These are phyloP conservation scores for Pocillopora damicornis DNA, from an alignment of 64 coral and sea anemone species.

Conservation along the genomic window DNA sequence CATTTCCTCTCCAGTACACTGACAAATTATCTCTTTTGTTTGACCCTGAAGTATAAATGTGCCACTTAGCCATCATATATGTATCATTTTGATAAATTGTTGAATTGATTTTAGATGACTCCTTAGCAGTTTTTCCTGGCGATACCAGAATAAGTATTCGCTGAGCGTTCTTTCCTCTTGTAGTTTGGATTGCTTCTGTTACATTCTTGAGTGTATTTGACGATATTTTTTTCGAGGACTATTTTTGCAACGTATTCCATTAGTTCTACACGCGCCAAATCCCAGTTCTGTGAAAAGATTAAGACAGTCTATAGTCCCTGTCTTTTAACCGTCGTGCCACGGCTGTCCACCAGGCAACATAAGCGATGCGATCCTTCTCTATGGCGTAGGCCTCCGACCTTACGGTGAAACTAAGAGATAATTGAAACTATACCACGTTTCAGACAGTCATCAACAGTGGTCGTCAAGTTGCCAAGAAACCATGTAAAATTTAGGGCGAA, in stretches of 20 bases:
- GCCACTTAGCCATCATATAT: slow-evolving; percentile 71
- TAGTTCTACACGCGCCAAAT: slow-evolving; percentile 12
- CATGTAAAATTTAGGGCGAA: neutral
- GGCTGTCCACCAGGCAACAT: slow-evolving; percentile 53
- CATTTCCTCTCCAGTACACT: slow-evolving; percentile 59
- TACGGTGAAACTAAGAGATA: slow-evolving; percentile 56
- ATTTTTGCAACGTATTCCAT: slow-evolving; percentile 5
- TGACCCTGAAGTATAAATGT: slow-evolving; percentile 72
- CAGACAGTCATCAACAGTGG: slow-evolving; percentile 54
- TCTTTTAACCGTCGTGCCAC: slow-evolving; percentile 56
- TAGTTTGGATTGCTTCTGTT: slow-evolving; percentile 43
- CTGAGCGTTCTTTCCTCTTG: slow-evolving; percentile 53
- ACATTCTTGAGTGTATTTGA: slow-evolving; percentile 69
- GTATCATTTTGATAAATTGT: neutral
- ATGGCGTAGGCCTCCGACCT: slow-evolving; percentile 24
- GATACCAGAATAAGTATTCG: slow-evolving; percentile 79
- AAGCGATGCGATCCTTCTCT: too few relatives aligned
- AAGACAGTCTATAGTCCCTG: slow-evolving; percentile 42
- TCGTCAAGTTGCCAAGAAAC: slow-evolving; percentile 35
- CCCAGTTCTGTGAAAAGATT: slow-evolving; percentile 73
- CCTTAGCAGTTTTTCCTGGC: slow-evolving; percentile 44
- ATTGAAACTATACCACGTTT: slow-evolving; percentile 20
- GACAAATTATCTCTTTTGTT: slow-evolving; percentile 35
- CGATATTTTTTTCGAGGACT: slow-evolving; percentile 48
- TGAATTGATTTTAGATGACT: slow-evolving; percentile 29